Conservation (phyloP, 2,113 vertebrate species). For the Motacilla alba region DNA sequence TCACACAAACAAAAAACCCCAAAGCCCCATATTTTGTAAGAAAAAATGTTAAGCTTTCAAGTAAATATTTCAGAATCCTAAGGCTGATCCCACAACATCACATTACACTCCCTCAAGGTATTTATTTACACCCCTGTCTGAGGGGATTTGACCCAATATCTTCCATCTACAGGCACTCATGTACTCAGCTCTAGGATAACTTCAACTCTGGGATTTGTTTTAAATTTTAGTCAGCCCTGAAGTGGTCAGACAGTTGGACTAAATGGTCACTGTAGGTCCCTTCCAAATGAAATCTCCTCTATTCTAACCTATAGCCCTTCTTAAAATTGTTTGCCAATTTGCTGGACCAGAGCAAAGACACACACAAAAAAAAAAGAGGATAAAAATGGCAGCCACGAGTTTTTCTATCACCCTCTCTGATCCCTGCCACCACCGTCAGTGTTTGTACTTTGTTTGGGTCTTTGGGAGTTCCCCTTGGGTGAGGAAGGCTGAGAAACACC, state of each 20-base stretch:
- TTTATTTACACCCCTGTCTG: neutral
- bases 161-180: neutral
- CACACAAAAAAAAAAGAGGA: neutral
- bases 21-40: neutral
- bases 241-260: neutral
- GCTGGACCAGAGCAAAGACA: neutral
- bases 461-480: neutral
- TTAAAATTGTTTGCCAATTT: neutral
- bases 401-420: neutral
- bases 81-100: neutral
- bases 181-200: neutral
- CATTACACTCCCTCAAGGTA: neutral
- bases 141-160: neutral
- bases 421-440: neutral
- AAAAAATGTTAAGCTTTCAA: neutral
- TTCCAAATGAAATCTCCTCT: neutral
- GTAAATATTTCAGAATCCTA: neutral
- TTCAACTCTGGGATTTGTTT: neutral
- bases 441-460: accelerated
- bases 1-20: neutral
- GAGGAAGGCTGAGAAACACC: neutral
- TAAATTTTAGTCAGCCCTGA: neutral
- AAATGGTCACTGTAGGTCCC: neutral
- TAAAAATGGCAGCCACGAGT: neutral
- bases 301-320: neutral